Conservation (phyloP, 92 coral and sea anemone species). For the Palythoa grandiflora region DNA sequence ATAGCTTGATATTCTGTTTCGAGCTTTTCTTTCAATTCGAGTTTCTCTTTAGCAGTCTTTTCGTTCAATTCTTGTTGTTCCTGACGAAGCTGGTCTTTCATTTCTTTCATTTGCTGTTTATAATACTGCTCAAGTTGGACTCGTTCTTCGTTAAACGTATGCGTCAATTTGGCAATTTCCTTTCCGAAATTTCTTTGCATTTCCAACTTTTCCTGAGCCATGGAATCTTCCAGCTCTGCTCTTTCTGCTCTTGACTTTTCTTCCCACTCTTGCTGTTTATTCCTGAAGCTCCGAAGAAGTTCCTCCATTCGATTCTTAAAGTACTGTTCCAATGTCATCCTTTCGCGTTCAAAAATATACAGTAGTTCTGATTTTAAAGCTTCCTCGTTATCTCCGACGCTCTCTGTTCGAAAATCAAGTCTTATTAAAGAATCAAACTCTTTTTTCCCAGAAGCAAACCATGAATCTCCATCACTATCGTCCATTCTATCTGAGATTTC, state of each 20-base stretch:
- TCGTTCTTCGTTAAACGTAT: slow-evolving; percentile 90
- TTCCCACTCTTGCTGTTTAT: slow-evolving; percentile 83
- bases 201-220: slow-evolving; percentile 88
- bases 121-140: slow-evolving; percentile 82
- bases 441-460: slow-evolving; percentile 8
- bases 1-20: slow-evolving; percentile 84
- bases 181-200: slow-evolving; percentile 89
- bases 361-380: slow-evolving; percentile 83
- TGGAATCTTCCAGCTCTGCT: slow-evolving; percentile 73
- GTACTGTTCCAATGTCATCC: slow-evolving; percentile 74
- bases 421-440: slow-evolving; percentile 23
- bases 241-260: slow-evolving; percentile 77
- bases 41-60: slow-evolving; percentile 71
- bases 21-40: slow-evolving; percentile 78
- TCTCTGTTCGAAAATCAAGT: slow-evolving; percentile 38
- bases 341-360: slow-evolving; percentile 92
- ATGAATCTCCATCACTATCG: slow-evolving; percentile 4
- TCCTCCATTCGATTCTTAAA: slow-evolving; percentile 90
- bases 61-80: slow-evolving; percentile 79
- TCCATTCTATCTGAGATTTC: slow-evolving; percentile 2
- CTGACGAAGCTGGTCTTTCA: slow-evolving; percentile 64
- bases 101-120: slow-evolving; percentile 82
- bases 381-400: slow-evolving; percentile 74
- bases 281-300: slow-evolving; percentile 68
- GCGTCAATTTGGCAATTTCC: slow-evolving; percentile 90